Evolutionary conservation across 2,888 invertebrate genomes (phyloP), one percentile per base, ranked within the genome.

Genomic region (Aphidoletes aphidimyza): DNA sequence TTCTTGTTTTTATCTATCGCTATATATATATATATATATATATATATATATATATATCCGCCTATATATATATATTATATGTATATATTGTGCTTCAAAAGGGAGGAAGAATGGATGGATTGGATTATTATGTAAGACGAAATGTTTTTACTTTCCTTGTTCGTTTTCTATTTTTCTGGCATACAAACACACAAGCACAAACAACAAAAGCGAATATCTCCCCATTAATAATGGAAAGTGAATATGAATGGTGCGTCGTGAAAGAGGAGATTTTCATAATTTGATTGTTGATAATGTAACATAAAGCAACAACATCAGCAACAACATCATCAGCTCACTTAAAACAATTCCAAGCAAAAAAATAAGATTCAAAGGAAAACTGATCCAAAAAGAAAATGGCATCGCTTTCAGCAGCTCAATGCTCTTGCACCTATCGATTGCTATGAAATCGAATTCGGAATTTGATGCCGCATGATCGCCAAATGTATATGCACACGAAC

Each of bases 261-360:
- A 54, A 54, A 54, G 54, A 54, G 54, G 36, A 69, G 69, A 69
- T 69, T 69, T 69, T 69, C 69, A 69, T 69, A 69, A 69, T 69
- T 69, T 69, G 69, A 69, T 69, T 69, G 69, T 36, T n/a, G 69
- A 69, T 69, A 69, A 69, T 69, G 54, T 54, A 54, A 14, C 47
- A 47, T 47, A 47, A 19, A n/a, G 54, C 54, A 22, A n/a, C n/a
- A n/a, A n/a, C n/a, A n/a, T n/a, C n/a, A n/a, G n/a, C n/a, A n/a
- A n/a, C n/a, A n/a, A n/a, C n/a, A n/a, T n/a, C n/a, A n/a, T n/a
- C n/a, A n/a, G n/a, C n/a, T n/a, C n/a, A n/a, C n/a, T n/a, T n/a
- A n/a, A n/a, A n/a, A n/a, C n/a, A n/a, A n/a, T n/a, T n/a, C n/a
- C n/a, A n/a, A n/a, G n/a, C n/a, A 9, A 22, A 54, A 54, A 47